Evolutionary conservation across 1,140 invertebrate species (phyloP).

Genomic region (Epicauta chinensis): DNA sequence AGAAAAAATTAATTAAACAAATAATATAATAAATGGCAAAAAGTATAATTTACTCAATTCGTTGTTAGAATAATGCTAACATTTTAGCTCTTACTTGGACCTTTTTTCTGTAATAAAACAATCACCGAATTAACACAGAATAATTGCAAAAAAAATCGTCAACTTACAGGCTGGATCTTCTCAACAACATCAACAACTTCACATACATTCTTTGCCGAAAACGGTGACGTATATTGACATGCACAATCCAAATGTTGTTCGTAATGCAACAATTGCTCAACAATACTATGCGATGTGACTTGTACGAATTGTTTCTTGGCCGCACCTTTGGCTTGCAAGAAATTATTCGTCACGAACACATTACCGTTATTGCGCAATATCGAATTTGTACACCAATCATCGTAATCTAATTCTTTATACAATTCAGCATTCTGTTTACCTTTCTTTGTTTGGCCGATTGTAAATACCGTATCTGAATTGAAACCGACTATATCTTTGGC

Average conservation of each 20-base stretch:
- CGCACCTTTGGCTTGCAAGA: constrained; percentile 45
- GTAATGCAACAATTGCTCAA: background rate
- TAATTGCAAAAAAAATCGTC: too few relatives aligned
- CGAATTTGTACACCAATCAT: constrained; percentile 53
- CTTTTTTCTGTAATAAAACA: too few relatives aligned
- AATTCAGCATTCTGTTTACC: constrained; percentile 47
- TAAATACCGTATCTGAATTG: constrained; percentile 47
- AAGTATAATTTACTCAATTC: too few relatives aligned
- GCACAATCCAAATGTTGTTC: background rate
- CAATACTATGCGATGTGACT: constrained; percentile 42
- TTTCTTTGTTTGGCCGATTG: constrained; percentile 54
- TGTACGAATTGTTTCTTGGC: constrained; percentile 49
- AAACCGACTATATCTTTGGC: constrained; percentile 49
- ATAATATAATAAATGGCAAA: too few relatives aligned
- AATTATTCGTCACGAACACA: constrained; percentile 48
- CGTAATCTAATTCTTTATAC: constrained; percentile 45
- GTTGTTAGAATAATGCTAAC: too few relatives aligned
- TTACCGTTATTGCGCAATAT: constrained; percentile 48
- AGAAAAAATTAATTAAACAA: too few relatives aligned
- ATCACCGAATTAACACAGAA: too few relatives aligned
- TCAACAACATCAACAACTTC: background rate
- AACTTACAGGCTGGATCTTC: too few relatives aligned
- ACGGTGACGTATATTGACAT: background rate
- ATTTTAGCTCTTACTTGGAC: too few relatives aligned
- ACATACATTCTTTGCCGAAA: background rate